Evolutionary conservation across 2,888 invertebrate species (phyloP), one percentile per base, ranked within the genome.

Genomic region (Ectemnius cavifrons): DNA sequence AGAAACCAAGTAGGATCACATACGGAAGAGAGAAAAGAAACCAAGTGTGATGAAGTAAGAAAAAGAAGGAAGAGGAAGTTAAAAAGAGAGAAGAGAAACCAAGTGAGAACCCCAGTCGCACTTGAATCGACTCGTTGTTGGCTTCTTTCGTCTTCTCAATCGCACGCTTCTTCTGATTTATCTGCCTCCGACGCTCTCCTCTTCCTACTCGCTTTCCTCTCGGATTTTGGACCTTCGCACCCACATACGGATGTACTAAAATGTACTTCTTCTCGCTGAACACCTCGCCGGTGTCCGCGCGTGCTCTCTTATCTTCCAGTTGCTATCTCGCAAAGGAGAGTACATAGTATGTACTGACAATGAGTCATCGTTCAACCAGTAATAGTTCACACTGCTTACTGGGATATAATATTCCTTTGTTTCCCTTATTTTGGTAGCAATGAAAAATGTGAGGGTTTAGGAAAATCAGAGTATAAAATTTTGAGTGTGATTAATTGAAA

Each of bases 41-140:
- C 3, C 23, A 23, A 23, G 3, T 23, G 23, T 23, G 23, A 23
- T 23, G 2, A 23, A 23, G 23, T 23, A 3, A 3, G 23, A 23
- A 23, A 20, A 11, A 16, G 45, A 11, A 14, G 11, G 23, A 13
- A 16, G 18, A 0, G 28, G 23, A 16, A 37, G 23, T 23, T 23
- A 23, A 23, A 23, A 23, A 23, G 23, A 23, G 23, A 23, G 23
- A 23, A 23, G 23, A 3, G 23, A 23, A 23, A 23, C 23, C 23
- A 23, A 23, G 23, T 23, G 3, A 37, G 37, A 37, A 37, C 37
- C 37, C 37, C 37, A 37, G 37, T 37, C 37, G 37, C 37, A 37
- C 37, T 77, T 87, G 87, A 87, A 87, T 87, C 84, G 84, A 46
- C 80, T 80, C 87, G 76, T 87, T 87, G 87, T 86, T 82, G 78